Evolutionary conservation across 2,113 vertebrate species (phyloP).

Genomic region (Thunnus maccoyii): DNA sequence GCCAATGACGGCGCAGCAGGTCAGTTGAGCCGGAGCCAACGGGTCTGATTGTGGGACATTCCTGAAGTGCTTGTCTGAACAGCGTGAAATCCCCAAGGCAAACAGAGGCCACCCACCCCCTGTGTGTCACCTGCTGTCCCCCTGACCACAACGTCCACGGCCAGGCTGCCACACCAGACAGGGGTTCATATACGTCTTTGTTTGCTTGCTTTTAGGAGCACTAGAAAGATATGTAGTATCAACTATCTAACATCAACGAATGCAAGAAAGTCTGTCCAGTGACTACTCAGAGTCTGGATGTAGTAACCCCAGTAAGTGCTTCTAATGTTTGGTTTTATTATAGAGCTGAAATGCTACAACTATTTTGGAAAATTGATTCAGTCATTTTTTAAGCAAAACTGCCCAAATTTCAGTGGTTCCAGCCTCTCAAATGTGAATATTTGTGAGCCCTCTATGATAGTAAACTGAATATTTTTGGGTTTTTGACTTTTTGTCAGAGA

Average conservation of each 20-base stretch:
- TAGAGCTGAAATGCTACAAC: too few species aligned
- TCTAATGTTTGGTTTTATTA: too few species aligned
- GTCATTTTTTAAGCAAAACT: too few species aligned
- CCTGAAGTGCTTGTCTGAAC: slow-evolving; percentile 78
- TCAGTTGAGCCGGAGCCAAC: slow-evolving; percentile 72
- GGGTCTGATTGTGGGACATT: slow-evolving; percentile 79
- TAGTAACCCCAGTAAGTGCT: too few species aligned
- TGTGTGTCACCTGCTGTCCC: slow-evolving; percentile 46
- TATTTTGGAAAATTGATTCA: too few species aligned
- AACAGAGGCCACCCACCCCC: slow-evolving; percentile 75
- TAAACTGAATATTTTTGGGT: neutral
- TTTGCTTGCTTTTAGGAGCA: too few species aligned
- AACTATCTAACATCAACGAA: too few species aligned
- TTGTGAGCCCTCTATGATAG: neutral
- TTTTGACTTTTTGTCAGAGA: neutral
- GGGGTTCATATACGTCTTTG: too few species aligned
- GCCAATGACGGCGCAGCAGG: slow-evolving; percentile 59
- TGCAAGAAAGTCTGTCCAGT: too few species aligned
- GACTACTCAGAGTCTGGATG: too few species aligned
- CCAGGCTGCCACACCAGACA: neutral
- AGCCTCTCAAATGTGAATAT: neutral
- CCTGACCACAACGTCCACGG: slow-evolving; percentile 15
- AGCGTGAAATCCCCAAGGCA: slow-evolving; percentile 78
- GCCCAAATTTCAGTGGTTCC: neutral
- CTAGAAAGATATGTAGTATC: too few species aligned